These are phyloP conservation scores for Naso thynnoides DNA, from an alignment of 2,797 vertebrate genomes.

Conservation along the genomic window DNA sequence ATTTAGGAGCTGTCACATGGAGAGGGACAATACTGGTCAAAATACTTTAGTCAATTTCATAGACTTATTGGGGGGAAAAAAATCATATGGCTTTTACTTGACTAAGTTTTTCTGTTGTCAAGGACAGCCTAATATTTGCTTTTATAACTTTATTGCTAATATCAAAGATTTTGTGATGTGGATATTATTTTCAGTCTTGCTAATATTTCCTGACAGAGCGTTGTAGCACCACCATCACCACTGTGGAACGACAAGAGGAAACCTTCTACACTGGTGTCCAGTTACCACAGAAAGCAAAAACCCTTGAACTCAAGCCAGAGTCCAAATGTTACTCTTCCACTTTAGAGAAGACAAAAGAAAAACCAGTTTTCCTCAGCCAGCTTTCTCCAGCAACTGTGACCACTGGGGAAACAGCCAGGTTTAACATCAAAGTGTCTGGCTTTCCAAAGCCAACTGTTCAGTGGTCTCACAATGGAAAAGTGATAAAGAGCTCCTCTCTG, in stretches of 20 bases:
- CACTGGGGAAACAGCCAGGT: constrained; percentile 85
- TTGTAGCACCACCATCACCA: constrained; percentile 90
- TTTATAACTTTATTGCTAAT: constrained; percentile 22
- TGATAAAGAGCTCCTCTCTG: constrained; percentile 82
- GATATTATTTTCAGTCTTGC: constrained; percentile 78
- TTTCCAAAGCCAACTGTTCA: constrained; percentile 90
- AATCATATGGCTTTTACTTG: background rate
- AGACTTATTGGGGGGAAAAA: no score
- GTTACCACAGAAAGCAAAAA: constrained; percentile 88
- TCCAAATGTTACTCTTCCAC: constrained; percentile 87
- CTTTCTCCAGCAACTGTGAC: constrained; percentile 82
- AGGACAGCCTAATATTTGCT: constrained; percentile 14
- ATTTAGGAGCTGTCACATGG: no score
- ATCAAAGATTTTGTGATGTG: constrained; percentile 55
- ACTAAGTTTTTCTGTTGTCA: background rate
- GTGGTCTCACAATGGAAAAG: constrained; percentile 89
- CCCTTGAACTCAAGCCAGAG: constrained; percentile 95
- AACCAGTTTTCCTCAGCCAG: constrained; percentile 89
- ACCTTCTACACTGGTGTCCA: constrained; percentile 88
- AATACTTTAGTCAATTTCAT: no score
- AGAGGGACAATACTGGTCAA: no score
- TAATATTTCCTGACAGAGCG: constrained; percentile 91
- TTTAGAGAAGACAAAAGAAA: constrained; percentile 87
- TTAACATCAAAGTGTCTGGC: constrained; percentile 89
- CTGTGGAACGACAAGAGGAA: constrained; percentile 89